Evolutionary conservation across 2,888 invertebrate species (phyloP), one percentile per base, ranked within the genome.

Genomic region (Drosophila demipolita): DNA sequence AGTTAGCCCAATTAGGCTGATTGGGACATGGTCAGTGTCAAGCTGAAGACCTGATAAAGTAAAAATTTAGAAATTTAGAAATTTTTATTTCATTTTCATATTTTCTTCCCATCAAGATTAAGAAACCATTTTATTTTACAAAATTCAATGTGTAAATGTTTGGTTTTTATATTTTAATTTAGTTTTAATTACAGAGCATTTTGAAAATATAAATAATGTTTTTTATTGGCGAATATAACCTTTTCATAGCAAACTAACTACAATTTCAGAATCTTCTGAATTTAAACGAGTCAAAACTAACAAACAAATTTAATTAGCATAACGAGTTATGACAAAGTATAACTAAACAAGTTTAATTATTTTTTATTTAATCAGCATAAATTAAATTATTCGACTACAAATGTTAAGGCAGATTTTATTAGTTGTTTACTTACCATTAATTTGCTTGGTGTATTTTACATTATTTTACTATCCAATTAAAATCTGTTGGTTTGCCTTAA

Each of bases 21-120:
- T 86, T 87, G 80, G 60, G 49, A 42, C 73, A 81, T 69, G 81
- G 75, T 79, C 87, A 87, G 61, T 81, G 83, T 69, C 81, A 67
- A 64, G 53, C 48, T 50, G 45, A 12, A 12, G 32, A 15, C 17
- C n/a, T 6, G 15, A 35, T 4, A 45, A 20, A 20, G 20, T 7
- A 20, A 17, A 32, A 52, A 7, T 8, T 33, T 7, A 20, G 20
- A 32, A 52, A 12, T 8, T 33, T 20, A 7, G 3, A 33, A 52
- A 52, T 45, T 29, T 29, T 29, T 29, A 29, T 50, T 45, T 12
- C 1, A 36, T n/a, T n/a, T 40, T n/a, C n/a, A 40, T 9, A 17
- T 40, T 40, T n/a, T 40, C 4, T n/a, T 40, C n/a, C 4, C n/a
- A 9, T 20, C 42, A 2, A 40, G 15, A 11, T 12, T 26, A 3